phyloP scores from a whole-genome alignment of 2,888 invertebrate genomes.

The Thysanoteuthis rhombus region DNA sequence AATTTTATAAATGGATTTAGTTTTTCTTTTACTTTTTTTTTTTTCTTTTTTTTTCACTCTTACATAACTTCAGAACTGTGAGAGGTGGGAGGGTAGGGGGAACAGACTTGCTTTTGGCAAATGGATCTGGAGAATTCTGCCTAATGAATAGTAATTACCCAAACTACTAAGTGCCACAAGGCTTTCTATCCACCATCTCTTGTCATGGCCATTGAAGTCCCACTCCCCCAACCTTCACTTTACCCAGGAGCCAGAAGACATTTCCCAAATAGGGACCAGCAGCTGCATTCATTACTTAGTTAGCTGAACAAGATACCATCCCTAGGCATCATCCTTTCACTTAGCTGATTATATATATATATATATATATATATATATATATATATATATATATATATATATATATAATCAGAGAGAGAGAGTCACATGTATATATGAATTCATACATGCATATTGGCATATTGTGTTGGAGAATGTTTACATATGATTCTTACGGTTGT shows the following conservation, averaged over 20 bases:
- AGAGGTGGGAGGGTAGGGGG: background rate
- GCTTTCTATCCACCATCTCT: background rate
- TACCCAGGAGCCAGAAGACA: background rate
- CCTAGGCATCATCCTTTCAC: background rate
- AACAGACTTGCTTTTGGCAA: constrained; percentile 12
- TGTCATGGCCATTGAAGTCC: background rate
- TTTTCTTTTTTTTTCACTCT: too few relatives aligned
- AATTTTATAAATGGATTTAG: too few relatives aligned
- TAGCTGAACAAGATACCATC: background rate
- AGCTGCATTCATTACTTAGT: background rate
- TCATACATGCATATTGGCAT: too few relatives aligned
- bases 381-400: too few relatives aligned
- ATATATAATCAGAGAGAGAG: too few relatives aligned
- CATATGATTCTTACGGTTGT: too few relatives aligned
- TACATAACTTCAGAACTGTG: too few relatives aligned
- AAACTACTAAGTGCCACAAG: background rate
- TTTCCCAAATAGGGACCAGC: constrained; percentile 12
- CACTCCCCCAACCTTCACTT: background rate
- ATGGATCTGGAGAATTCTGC: background rate
- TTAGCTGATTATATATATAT: background rate
- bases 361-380: background rate
- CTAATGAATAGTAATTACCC: constrained; percentile 12
- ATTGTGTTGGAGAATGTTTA: too few relatives aligned
- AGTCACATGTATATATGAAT: background rate
- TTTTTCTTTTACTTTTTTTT: too few relatives aligned